Evolutionary conservation across 1,140 invertebrate genomes (phyloP), one percentile per base, ranked within the genome.

Genomic region (Apocrypta bakeri): DNA sequence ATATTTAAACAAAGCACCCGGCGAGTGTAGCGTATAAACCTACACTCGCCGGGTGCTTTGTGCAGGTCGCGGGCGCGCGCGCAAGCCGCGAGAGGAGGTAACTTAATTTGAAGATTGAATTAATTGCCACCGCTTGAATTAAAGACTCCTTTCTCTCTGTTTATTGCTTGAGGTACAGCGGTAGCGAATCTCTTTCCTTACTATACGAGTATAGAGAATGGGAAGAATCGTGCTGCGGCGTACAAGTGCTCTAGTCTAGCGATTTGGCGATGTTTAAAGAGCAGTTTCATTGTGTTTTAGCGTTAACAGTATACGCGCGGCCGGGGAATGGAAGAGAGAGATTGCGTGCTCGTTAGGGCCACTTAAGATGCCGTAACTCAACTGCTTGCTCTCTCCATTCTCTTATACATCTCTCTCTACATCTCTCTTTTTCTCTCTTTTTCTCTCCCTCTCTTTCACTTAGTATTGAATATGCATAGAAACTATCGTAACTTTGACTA

Each of bases 101-200:
- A 66, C 63, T 83, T 85, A 85, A 85, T 85, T 86, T 85, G 84
- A 77, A 77, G 79, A 73, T 42, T 71, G 66, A 85, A 83, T 85
- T 73, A 71, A 74, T 80, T 84, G 76, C 72, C 40, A 48, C 24
- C 48, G 48, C 48, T 56, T 56, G 48, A 56, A 56, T 83, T 80
- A 84, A 84, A 84, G 40, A 42, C 68, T 40, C 33, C 56, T 37
- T 63, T 33, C 14, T 63, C 66, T 71, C n/a, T 31, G 2, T 37
- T 31, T 37, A 56, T 24, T 72, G 1, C 25, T 17, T 21, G 37
- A 37, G 11, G 40, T 21, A 37, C 63, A 37, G 63, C 56, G 27
- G 33, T 37, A 37, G 21, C 17, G 37, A 14, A 78, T 78, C 76
- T 27, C 14, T 25, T 42, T 79, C 31, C 66, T 27, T 17, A 17